A percentile compares a stretch with the other conserved stretches of the same genome.
Evolutionary conservation across 1,140 invertebrate genomes (phyloP).

Genomic region (Cydia splendana): DNA sequence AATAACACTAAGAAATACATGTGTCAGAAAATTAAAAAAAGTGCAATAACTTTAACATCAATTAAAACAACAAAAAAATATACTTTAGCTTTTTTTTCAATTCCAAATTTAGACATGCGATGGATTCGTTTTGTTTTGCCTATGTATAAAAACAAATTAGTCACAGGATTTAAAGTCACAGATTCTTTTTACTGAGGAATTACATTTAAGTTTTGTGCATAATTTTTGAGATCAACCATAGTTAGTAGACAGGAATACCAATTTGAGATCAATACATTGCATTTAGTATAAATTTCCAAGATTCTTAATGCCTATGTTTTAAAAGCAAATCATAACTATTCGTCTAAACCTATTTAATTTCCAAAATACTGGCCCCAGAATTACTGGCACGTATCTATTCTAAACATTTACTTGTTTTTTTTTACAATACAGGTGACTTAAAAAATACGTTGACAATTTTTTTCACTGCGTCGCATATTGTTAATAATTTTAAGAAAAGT

Average conservation of each 20-base stretch:
- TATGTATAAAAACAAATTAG: no score
- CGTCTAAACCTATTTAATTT: slow-evolving; percentile 50
- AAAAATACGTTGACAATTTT: background rate
- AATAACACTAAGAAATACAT: background rate
- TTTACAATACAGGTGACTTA: no score
- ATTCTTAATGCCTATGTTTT: background rate
- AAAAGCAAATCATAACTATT: slow-evolving; percentile 3
- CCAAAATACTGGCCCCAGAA: slow-evolving; percentile 69
- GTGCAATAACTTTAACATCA: background rate
- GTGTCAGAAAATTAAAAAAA: background rate
- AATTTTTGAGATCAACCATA: slow-evolving; percentile 58
- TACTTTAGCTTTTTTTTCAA: no score
- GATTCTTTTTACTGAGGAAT: background rate
- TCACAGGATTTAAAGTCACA: no score
- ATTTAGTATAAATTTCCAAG: slow-evolving; percentile 14
- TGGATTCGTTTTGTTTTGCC: no score
- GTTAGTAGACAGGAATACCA: slow-evolving; percentile 55
- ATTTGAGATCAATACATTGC: slow-evolving; percentile 55
- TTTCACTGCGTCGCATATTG: background rate
- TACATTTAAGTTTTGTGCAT: slow-evolving; percentile 10
- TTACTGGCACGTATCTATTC: slow-evolving; percentile 34
- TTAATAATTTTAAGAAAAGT: no score
- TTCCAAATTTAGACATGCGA: no score
- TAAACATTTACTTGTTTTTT: slow-evolving; percentile 9
- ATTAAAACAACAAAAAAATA: background rate